Conservation (phyloP, 2,113 vertebrate genomes). For the Poecilia latipinna region DNA sequence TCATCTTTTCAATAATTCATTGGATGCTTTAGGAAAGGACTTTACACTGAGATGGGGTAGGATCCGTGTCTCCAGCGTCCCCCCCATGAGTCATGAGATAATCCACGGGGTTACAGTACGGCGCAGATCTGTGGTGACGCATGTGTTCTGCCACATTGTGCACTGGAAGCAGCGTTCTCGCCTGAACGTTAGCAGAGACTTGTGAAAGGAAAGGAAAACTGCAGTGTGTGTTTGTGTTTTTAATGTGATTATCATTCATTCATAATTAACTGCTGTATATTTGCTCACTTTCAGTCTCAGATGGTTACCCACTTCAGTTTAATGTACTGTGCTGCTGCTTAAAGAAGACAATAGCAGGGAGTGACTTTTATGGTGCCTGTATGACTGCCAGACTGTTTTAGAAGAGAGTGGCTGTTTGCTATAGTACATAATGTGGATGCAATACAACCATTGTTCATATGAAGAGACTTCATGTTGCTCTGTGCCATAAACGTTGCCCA, state of each 20-base stretch:
- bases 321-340: background rate
- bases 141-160: conserved; percentile 47
- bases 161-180: conserved; percentile 22
- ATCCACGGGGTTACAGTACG: conserved; percentile 30
- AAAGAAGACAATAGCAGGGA: background rate
- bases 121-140: conserved; percentile 62
- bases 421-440: background rate
- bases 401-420: background rate
- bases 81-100: conserved; percentile 59
- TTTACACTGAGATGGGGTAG: conserved; percentile 51
- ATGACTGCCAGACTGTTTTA: background rate
- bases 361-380: background rate
- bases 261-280: background rate
- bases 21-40: conserved; percentile 63
- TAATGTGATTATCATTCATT: background rate
- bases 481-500: background rate
- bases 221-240: background rate
- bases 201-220: background rate
- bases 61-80: conserved; percentile 58
- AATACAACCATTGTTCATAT: background rate
- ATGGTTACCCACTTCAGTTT: background rate
- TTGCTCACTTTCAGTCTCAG: background rate
- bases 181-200: conserved; percentile 15
- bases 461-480: background rate
- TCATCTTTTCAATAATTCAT: conserved; percentile 74